Evolutionary conservation across 2,888 invertebrate genomes (phyloP).

Genomic region (Glyphotaelius pellucidus): DNA sequence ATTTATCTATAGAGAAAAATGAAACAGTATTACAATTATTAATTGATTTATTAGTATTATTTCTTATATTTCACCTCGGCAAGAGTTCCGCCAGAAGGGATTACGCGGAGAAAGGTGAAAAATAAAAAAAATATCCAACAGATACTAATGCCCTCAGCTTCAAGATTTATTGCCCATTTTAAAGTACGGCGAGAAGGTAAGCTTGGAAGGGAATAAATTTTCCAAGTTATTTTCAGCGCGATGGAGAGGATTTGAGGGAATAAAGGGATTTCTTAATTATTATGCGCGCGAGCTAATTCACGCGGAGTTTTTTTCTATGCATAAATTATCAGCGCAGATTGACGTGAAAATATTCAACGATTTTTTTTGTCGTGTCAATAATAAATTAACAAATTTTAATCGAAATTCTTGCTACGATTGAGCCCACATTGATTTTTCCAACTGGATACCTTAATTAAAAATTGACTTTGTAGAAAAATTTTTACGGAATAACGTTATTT

Average conservation of each 20-base stretch:
- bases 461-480: background rate
- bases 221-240: conserved; percentile 38
- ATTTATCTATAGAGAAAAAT: background rate
- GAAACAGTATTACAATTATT: conserved; percentile 11
- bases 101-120: conserved; percentile 49
- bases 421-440: background rate
- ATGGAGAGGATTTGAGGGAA: conserved; percentile 31
- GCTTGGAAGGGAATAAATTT: conserved; percentile 43
- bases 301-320: conserved; percentile 9
- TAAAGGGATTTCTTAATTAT: conserved; percentile 35
- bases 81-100: conserved; percentile 26
- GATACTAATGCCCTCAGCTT: conserved; percentile 43
- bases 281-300: conserved; percentile 44
- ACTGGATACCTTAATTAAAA: background rate
- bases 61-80: conserved; percentile 21
- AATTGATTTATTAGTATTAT: conserved; percentile 45
- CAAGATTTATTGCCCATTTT: conserved; percentile 51
- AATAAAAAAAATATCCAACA: conserved; percentile 43
- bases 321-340: conserved; percentile 26
- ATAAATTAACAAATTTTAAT: background rate
- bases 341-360: conserved; percentile 8
- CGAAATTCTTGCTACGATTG: background rate
- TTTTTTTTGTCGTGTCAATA: background rate
- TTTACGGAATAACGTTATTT: background rate
- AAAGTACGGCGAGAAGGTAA: conserved; percentile 45